These are phyloP conservation scores for Hyposoter dolosus DNA, from an alignment of 2,888 invertebrate genomes.

Conservation along the genomic window DNA sequence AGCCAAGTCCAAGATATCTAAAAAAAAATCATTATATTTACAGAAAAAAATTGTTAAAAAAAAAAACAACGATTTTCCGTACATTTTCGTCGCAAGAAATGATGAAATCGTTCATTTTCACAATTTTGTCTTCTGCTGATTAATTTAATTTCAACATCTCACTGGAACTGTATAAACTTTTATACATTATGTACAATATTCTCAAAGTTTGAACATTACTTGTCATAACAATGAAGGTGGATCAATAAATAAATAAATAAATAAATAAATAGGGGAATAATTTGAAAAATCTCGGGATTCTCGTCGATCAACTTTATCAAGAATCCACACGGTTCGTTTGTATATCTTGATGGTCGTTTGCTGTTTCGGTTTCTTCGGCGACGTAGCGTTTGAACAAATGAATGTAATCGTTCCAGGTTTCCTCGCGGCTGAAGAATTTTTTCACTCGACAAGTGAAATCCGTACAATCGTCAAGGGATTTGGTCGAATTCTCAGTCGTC, in stretches of 20 bases:
- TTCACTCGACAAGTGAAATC: slow-evolving; percentile 85
- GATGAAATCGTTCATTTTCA: not conserved
- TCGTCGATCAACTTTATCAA: not conserved
- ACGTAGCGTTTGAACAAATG: slow-evolving; percentile 77
- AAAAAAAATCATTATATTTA: not conserved
- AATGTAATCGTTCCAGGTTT: slow-evolving; percentile 77
- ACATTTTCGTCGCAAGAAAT: not conserved
- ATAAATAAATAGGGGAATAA: slow-evolving; percentile 67
- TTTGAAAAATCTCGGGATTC: slow-evolving; percentile 41
- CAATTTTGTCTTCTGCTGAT: slow-evolving; percentile 2
- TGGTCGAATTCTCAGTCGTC: slow-evolving; percentile 75
- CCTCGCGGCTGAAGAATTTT: slow-evolving; percentile 77
- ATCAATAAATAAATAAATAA: slow-evolving; percentile 61
- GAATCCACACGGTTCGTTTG: slow-evolving; percentile 51
- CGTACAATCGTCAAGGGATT: slow-evolving; percentile 85
- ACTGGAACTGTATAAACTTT: not conserved
- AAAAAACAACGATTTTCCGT: not conserved
- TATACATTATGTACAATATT: slow-evolving; percentile 32
- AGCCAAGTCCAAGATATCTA: not conserved
- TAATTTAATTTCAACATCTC: not conserved
- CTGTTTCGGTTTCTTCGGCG: slow-evolving; percentile 70
- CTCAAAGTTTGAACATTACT: not conserved
- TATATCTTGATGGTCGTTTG: slow-evolving; percentile 17
- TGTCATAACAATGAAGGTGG: slow-evolving; percentile 1
- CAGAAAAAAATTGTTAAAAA: not conserved